A percentile compares a stretch with the other conserved stretches of the same genome.
phyloP scores from a whole-genome alignment of 2,113 vertebrate genomes.

The Nibea albiflora region DNA sequence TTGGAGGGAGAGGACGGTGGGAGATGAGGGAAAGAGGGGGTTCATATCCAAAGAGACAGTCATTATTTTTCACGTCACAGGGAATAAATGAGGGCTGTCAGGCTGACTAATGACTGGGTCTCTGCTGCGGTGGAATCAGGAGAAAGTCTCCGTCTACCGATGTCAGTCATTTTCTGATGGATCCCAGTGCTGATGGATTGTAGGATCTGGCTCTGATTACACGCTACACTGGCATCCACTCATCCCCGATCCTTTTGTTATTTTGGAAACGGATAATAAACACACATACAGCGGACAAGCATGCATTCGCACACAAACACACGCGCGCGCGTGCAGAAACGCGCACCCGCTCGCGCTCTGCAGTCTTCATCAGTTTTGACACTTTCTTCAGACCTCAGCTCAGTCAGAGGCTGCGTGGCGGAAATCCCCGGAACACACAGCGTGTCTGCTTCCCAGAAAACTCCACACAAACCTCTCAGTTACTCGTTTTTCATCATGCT shows the following conservation, averaged over 20 bases:
- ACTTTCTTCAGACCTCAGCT: conserved; percentile 27
- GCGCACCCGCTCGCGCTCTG: not conserved
- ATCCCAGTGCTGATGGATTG: conserved; percentile 66
- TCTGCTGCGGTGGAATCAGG: conserved; percentile 72
- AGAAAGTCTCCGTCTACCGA: conserved; percentile 55
- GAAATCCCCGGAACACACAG: conserved; percentile 24
- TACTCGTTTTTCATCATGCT: not conserved
- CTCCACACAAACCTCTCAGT: not conserved
- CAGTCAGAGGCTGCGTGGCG: not conserved
- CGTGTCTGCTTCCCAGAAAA: conserved; percentile 16
- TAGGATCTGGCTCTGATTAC: conserved; percentile 76
- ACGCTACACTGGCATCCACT: conserved; percentile 61
- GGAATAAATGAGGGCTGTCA: conserved; percentile 73
- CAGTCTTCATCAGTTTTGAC: conserved; percentile 52
- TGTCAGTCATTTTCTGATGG: conserved; percentile 64
- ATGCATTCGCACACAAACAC: conserved; percentile 7
- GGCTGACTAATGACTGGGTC: conserved; percentile 73
- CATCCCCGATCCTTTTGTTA: conserved; percentile 63
- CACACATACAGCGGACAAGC: conserved; percentile 28
- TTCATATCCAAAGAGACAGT: conserved; percentile 65
- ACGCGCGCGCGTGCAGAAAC: not conserved
- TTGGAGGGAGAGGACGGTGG: not conserved
- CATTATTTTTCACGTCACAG: conserved; percentile 67
- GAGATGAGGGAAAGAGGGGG: not conserved
- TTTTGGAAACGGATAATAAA: conserved; percentile 65